Base-by-base conservation (phyloP, 2,797 vertebrate genomes). In the Eulemur albifrons region DNA sequence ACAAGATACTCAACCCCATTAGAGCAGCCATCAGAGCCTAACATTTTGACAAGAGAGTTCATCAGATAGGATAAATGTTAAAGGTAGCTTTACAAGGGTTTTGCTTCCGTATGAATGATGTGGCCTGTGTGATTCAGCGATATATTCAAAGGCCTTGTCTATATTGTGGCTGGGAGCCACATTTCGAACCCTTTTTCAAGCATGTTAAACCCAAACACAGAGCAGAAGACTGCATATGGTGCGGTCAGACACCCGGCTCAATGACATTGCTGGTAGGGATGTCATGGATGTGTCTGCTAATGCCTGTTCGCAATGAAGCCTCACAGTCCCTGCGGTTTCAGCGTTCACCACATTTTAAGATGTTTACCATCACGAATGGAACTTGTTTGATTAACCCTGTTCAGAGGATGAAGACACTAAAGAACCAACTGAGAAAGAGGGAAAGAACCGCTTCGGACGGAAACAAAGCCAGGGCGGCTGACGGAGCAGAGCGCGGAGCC, bases 51-150 rank as follows among this genome's bases (percentile, higher is more conserved):
- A 80, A 57, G 59, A 50, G 12, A 93, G 89, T 86, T 84, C 72
- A 93, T 96, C 82, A 72, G 48, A 82, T 59, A 70, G 67, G 70
- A 65, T 75, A 75, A 90, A 90, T 43, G 52, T 57, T 87, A 83
- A 82, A 82, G 40, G 69, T 30, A 65, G 59, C 59, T 95, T 93
- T 72, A 75, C 85, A 90, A 73, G 25, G 32, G n/a, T 76, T 91
- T 86, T 70, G 67, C 73, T 93, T 75, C 63, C 7, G 52, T 40
- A 80, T 59, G 73, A 95, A 54, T 5, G 65, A 75, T 54, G 59
- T 76, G 88, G 70, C 18, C 88, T 50, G 38, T 65, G 65, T 57
- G 57, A 85, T 73, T 92, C 67, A 7, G n/a, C 30, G 59, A 61
- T 38, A 48, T 13, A 35, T 40, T 82, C 57, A 70, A 93, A 70